These are phyloP conservation scores for Pao palembangensis DNA, from an alignment of 2,113 vertebrate species.

Conservation along the genomic window DNA sequence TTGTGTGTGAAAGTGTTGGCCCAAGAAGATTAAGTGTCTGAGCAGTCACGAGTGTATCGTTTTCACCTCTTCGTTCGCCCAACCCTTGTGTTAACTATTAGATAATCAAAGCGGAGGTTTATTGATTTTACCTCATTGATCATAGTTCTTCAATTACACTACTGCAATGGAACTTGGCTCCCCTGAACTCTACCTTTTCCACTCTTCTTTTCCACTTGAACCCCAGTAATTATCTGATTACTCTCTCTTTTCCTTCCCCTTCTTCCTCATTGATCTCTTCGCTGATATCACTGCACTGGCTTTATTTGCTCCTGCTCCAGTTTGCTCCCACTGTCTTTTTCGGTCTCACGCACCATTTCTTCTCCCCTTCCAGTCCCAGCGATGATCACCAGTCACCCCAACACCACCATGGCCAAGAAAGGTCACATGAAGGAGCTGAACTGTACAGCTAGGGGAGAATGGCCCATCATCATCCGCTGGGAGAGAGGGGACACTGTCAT, in stretches of 20 bases:
- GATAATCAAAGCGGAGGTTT: slow-evolving; percentile 65
- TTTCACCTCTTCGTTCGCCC: slow-evolving; percentile 60
- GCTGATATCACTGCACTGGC: slow-evolving; percentile 3
- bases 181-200: slow-evolving; percentile 46
- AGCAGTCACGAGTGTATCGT: slow-evolving; percentile 57
- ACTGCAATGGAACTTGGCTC: slow-evolving; percentile 55
- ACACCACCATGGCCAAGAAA: slow-evolving; percentile 98
- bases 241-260: slow-evolving; percentile 14
- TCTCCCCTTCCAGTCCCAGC: slow-evolving; percentile 82
- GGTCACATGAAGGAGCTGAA: slow-evolving; percentile 94
- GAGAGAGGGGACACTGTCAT: slow-evolving; percentile 97
- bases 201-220: slow-evolving; percentile 34
- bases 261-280: slow-evolving; percentile 3
- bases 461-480: slow-evolving; percentile 99
- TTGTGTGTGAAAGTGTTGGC: slow-evolving; percentile 13
- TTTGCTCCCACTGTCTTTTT: slow-evolving; percentile 12
- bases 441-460: slow-evolving; percentile 92
- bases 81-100: slow-evolving; percentile 65
- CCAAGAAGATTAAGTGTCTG: slow-evolving; percentile 42
- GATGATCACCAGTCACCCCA: slow-evolving; percentile 98
- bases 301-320: slow-evolving; percentile 7
- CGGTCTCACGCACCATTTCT: slow-evolving; percentile 32
- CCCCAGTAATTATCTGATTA: slow-evolving; percentile 39
- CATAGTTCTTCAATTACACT: slow-evolving; percentile 68
- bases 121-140: slow-evolving; percentile 71